Percentiles rank a stretch among this genome's conserved stretches.
Conservation (phyloP, 2,113 vertebrate species). For the Tragelaphus imberbis region DNA sequence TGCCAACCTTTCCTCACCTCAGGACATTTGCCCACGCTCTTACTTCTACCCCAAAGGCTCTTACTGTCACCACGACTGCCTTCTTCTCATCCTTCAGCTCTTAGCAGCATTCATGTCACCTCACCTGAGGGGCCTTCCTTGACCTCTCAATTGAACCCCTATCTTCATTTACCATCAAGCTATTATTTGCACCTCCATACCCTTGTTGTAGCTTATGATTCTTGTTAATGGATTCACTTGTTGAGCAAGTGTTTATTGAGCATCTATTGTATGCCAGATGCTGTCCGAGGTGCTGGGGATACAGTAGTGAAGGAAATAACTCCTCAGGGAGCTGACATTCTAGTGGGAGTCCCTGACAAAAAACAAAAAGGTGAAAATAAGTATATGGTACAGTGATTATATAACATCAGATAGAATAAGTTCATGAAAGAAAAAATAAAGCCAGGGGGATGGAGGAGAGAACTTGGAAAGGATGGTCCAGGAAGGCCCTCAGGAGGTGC, state of each 20-base stretch:
- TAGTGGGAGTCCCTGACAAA: neutral
- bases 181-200: neutral
- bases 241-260: neutral
- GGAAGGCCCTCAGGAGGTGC: neutral
- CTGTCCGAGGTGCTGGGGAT: neutral
- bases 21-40: accelerated
- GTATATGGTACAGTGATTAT: neutral
- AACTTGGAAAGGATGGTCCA: neutral
- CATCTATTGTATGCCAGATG: neutral
- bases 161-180: neutral
- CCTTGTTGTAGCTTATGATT: neutral
- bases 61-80: neutral
- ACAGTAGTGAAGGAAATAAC: neutral
- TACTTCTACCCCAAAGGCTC: neutral
- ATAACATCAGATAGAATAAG: neutral
- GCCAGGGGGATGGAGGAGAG: neutral
- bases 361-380: neutral
- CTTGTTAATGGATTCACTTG: neutral
- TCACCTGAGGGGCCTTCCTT: neutral
- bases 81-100: neutral
- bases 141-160: neutral
- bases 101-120: neutral
- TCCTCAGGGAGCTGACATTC: neutral
- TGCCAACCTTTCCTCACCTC: neutral
- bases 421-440: neutral